phyloP scores from a whole-genome alignment of 2,888 invertebrate species.

The Periphyllus acericola region DNA sequence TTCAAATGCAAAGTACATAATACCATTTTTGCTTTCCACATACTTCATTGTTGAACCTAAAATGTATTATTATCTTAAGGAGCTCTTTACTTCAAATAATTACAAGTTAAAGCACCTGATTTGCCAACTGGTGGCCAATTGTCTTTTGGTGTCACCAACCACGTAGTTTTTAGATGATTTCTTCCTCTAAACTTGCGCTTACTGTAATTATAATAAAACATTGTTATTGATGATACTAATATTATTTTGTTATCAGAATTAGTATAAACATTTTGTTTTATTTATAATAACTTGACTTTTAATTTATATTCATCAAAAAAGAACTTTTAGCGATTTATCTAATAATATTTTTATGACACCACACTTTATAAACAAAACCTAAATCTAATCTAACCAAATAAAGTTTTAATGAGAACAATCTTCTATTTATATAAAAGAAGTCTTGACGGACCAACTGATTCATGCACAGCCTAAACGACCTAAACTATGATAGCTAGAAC shows the following conservation, averaged over 20 bases:
- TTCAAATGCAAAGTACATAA: conserved; percentile 78
- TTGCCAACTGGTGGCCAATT: conserved; percentile 79
- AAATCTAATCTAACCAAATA: neutral
- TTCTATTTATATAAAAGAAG: too few relatives aligned
- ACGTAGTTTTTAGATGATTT: conserved; percentile 73
- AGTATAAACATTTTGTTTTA: too few relatives aligned
- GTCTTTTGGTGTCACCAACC: conserved; percentile 77
- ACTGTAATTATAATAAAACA: conserved; percentile 65
- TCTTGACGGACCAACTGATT: too few relatives aligned
- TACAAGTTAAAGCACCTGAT: conserved; percentile 69
- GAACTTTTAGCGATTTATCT: neutral
- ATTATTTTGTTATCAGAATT: too few relatives aligned
- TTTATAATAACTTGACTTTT: too few relatives aligned
- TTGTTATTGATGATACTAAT: neutral
- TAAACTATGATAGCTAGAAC: too few relatives aligned
- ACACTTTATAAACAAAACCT: neutral
- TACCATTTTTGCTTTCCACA: conserved; percentile 70
- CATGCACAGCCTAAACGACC: too few relatives aligned
- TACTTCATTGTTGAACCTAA: conserved; percentile 77
- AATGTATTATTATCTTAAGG: conserved; percentile 34
- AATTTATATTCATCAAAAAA: too few relatives aligned
- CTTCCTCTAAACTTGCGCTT: conserved; percentile 73
- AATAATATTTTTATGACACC: neutral
- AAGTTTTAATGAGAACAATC: neutral
- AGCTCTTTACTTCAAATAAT: neutral